Percentiles rank a stretch among this genome's conserved stretches.
Conservation (phyloP, 2,113 vertebrate genomes). For the Amphiprion percula region DNA sequence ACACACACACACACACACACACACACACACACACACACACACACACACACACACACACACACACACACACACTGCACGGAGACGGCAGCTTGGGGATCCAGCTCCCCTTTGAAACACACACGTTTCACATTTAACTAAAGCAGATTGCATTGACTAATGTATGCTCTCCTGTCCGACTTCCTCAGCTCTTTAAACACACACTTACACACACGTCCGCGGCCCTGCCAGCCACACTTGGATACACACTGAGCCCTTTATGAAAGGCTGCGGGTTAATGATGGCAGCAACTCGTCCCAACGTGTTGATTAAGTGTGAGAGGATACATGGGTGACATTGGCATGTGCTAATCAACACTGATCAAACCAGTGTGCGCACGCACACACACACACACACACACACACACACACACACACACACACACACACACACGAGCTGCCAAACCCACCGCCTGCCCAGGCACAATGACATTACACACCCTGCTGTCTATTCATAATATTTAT, state of each 20-base stretch:
- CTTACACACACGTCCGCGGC: conserved; percentile 19
- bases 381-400: neutral
- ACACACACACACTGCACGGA: conserved; percentile 39
- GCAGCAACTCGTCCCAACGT: conserved; percentile 62
- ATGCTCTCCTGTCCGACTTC: conserved; percentile 37
- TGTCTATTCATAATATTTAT: conserved; percentile 58
- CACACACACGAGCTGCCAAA: conserved; percentile 35
- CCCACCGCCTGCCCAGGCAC: conserved; percentile 31
- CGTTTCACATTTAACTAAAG: conserved; percentile 49
- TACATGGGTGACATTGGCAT: conserved; percentile 60
- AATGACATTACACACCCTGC: conserved; percentile 43
- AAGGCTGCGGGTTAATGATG: conserved; percentile 57
- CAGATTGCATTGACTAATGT: conserved; percentile 50
- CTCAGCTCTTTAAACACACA: conserved; percentile 36
- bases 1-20: conserved; percentile 23
- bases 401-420: neutral
- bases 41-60: conserved; percentile 46
- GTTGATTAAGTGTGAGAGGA: conserved; percentile 69
- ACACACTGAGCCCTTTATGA: conserved; percentile 64
- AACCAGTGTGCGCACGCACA: conserved; percentile 10
- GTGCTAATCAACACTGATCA: conserved; percentile 59
- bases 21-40: conserved; percentile 46
- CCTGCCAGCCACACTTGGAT: conserved; percentile 60
- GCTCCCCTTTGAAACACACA: conserved; percentile 35
- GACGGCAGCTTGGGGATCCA: conserved; percentile 37